Conservation (phyloP, 2,113 vertebrate genomes). For the Calyptommatus sinebrachiatus region DNA sequence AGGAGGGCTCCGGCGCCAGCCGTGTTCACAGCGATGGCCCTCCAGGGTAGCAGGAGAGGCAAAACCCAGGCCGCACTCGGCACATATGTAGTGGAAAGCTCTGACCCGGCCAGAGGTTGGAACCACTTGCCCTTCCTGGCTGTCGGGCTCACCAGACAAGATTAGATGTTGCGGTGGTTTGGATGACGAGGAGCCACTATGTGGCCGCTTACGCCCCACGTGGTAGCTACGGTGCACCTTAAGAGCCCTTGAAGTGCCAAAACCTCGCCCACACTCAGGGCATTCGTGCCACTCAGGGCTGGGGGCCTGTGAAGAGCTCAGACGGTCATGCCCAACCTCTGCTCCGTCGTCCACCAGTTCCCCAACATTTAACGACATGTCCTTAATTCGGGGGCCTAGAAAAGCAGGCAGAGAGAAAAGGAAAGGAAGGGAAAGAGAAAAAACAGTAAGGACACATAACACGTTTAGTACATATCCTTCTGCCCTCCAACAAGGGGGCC, state of each 20-base stretch:
- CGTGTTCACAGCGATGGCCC: constrained; percentile 31
- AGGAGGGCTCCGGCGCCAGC: constrained; percentile 26
- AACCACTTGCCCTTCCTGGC: not conserved
- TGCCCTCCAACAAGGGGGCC: not conserved
- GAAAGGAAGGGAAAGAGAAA: not conserved
- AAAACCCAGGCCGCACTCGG: constrained; percentile 27
- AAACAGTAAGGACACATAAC: not conserved
- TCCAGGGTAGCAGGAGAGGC: constrained; percentile 30
- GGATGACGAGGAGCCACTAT: constrained; percentile 9
- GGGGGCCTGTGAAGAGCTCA: constrained; percentile 17
- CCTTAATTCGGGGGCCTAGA: constrained; percentile 19
- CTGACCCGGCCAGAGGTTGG: not conserved
- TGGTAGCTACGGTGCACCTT: constrained; percentile 42
- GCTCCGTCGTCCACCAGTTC: not conserved
- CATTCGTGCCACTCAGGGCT: constrained; percentile 37
- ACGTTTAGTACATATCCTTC: not conserved
- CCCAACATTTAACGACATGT: not conserved
- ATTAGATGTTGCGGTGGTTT: not conserved
- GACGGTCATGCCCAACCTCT: constrained; percentile 5
- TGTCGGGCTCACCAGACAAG: not conserved
- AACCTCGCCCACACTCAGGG: constrained; percentile 23
- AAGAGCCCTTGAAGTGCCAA: constrained; percentile 29
- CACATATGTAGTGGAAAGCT: constrained; percentile 39
- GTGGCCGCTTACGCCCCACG: constrained; percentile 31
- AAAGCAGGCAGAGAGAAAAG: not conserved